These are phyloP conservation scores for Anthonomus grandis DNA, from an alignment of 1,140 invertebrate species.

Conservation along the genomic window DNA sequence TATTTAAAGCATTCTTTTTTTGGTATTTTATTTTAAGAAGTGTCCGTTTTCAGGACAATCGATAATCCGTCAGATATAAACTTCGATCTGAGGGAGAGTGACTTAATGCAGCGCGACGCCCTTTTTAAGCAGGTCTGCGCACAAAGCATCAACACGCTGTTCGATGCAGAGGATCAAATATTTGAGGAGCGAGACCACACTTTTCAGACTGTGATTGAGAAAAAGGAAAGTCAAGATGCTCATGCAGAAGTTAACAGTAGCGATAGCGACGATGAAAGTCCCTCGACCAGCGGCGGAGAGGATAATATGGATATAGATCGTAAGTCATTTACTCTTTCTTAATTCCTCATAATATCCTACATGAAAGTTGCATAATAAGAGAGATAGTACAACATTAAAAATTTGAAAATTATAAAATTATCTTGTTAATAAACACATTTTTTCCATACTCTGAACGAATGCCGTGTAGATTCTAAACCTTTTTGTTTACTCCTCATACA, in stretches of 20 bases:
- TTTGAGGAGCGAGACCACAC: slow-evolving; percentile 51
- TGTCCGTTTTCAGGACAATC: slow-evolving; percentile 44
- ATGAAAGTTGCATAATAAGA: background rate
- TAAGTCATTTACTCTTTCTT: slow-evolving; percentile 32
- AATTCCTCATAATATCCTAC: too few species aligned
- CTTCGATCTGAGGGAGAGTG: slow-evolving; percentile 52
- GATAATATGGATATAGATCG: slow-evolving; percentile 43
- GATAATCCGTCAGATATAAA: slow-evolving; percentile 54
- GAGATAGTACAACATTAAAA: too few species aligned
- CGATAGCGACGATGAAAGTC: slow-evolving; percentile 42
- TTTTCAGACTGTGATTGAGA: slow-evolving; percentile 52
- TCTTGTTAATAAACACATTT: too few species aligned
- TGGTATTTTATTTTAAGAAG: too few species aligned
- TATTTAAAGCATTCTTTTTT: background rate
- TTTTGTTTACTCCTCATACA: too few species aligned
- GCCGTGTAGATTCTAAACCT: too few species aligned
- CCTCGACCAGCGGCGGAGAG: slow-evolving; percentile 33
- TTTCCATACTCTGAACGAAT: too few species aligned
- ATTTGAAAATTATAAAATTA: too few species aligned
- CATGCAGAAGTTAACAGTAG: slow-evolving; percentile 26
- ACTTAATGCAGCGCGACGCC: slow-evolving; percentile 51
- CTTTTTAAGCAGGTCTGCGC: slow-evolving; percentile 59
- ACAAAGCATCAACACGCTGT: slow-evolving; percentile 50
- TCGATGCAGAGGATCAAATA: slow-evolving; percentile 55
- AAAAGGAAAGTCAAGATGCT: slow-evolving; percentile 44